Evolutionary conservation across 2,888 invertebrate species (phyloP).

Genomic region (Desoria tigrina): DNA sequence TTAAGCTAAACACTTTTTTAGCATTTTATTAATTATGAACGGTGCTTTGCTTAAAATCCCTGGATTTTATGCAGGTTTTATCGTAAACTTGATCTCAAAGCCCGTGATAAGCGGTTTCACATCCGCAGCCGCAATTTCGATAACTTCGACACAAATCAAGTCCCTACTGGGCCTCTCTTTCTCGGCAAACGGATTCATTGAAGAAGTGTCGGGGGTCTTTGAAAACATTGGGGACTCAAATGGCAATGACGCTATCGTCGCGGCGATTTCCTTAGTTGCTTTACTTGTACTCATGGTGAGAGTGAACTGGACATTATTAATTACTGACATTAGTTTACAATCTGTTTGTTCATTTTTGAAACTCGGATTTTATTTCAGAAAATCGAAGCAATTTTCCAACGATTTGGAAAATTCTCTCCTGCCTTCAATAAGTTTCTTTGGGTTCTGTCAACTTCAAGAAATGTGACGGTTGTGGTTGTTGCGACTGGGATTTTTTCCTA

Average conservation of each 20-base stretch:
- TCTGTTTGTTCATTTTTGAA: conserved; percentile 4
- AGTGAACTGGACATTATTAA: conserved; percentile 41
- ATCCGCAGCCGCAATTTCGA: conserved; percentile 87
- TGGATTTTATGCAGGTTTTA: conserved; percentile 64
- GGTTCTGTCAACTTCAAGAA: conserved; percentile 73
- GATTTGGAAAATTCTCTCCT: conserved; percentile 15
- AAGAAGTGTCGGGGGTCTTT: conserved; percentile 71
- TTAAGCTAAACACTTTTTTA: no score
- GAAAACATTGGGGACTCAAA: conserved; percentile 69
- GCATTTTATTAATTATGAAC: no score
- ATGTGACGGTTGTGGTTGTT: conserved; percentile 73
- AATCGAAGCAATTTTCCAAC: conserved; percentile 27
- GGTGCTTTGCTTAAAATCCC: no score
- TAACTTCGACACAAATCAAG: conserved; percentile 83
- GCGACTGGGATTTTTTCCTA: conserved; percentile 63
- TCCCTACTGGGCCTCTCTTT: conserved; percentile 70
- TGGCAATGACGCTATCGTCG: conserved; percentile 70
- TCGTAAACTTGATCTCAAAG: conserved; percentile 85
- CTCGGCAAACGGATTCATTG: conserved; percentile 71
- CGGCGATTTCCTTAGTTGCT: conserved; percentile 70
- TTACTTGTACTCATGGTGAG: conserved; percentile 75
- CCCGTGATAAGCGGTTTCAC: conserved; percentile 71
- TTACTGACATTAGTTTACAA: conserved; percentile 47
- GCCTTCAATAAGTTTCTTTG: conserved; percentile 65
- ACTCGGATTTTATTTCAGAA: conserved; percentile 21